Evolutionary conservation across 2,113 vertebrate species (phyloP).

Genomic region (Saguinus midas): DNA sequence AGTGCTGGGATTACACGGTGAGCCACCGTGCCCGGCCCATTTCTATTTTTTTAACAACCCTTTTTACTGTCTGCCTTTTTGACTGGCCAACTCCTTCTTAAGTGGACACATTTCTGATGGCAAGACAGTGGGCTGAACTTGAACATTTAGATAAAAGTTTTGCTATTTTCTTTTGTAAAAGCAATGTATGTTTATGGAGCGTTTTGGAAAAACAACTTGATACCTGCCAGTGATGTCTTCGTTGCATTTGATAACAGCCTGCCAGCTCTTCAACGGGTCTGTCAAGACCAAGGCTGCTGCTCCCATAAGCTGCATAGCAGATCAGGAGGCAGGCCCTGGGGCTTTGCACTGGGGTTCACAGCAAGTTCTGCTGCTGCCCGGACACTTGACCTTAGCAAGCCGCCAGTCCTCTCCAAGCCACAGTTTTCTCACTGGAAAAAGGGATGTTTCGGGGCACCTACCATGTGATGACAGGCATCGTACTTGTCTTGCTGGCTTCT

Average conservation of each 20-base stretch:
- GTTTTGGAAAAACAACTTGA: neutral
- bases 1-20: no score
- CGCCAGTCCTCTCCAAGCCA: neutral
- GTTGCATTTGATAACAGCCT: neutral
- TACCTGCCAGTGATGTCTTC: neutral
- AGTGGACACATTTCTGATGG: neutral
- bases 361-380: no score
- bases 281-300: neutral
- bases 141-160: neutral
- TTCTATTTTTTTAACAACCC: neutral
- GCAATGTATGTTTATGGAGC: neutral
- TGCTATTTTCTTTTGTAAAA: neutral
- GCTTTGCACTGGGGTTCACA: neutral
- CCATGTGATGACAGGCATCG: neutral
- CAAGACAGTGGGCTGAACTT: neutral
- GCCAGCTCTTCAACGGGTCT: neutral
- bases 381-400: neutral
- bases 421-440: neutral
- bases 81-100: neutral
- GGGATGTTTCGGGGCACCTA: neutral
- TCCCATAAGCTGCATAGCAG: accelerated
- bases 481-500: no score
- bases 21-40: no score
- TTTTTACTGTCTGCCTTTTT: neutral
- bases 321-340: neutral